phyloP scores from a whole-genome alignment of 2,888 invertebrate species.

The Balanococcus diminutus region DNA sequence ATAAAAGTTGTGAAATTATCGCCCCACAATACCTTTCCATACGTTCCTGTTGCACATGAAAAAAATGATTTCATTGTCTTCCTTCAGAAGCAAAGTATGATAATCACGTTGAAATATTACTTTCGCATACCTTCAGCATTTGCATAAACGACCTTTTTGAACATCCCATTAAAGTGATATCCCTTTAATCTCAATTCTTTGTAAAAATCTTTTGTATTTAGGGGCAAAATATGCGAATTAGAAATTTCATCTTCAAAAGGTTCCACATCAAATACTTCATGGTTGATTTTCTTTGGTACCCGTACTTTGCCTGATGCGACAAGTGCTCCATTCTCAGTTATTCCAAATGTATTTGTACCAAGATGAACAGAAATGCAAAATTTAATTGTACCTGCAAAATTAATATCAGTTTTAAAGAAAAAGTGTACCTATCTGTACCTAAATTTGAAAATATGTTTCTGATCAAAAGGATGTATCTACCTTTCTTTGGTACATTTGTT shows the following conservation, averaged over 20 bases:
- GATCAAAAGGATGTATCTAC: no score
- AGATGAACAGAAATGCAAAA: slow-evolving; percentile 68
- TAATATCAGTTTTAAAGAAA: not conserved
- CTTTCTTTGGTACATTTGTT: not conserved
- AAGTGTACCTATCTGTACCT: not conserved
- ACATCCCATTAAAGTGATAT: slow-evolving; percentile 67
- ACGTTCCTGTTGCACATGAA: slow-evolving; percentile 61
- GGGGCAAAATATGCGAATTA: slow-evolving; percentile 61
- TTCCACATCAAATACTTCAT: slow-evolving; percentile 65
- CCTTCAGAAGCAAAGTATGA: no score
- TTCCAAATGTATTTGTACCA: slow-evolving; percentile 69
- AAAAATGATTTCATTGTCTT: no score
- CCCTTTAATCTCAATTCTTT: slow-evolving; percentile 65
- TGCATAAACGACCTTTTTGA: slow-evolving; percentile 68
- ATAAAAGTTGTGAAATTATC: slow-evolving; percentile 87
- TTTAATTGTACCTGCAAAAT: slow-evolving; percentile 61
- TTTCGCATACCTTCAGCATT: slow-evolving; percentile 63
- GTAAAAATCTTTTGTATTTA: slow-evolving; percentile 64
- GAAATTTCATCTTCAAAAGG: slow-evolving; percentile 62
- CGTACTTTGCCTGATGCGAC: slow-evolving; percentile 75
- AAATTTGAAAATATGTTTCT: no score
- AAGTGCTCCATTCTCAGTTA: slow-evolving; percentile 70
- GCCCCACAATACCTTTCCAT: slow-evolving; percentile 70
- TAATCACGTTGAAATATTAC: no score
- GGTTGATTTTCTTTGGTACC: slow-evolving; percentile 65